Evolutionary conservation across 2,888 invertebrate genomes (phyloP).

Genomic region (Alloplasta piceator): DNA sequence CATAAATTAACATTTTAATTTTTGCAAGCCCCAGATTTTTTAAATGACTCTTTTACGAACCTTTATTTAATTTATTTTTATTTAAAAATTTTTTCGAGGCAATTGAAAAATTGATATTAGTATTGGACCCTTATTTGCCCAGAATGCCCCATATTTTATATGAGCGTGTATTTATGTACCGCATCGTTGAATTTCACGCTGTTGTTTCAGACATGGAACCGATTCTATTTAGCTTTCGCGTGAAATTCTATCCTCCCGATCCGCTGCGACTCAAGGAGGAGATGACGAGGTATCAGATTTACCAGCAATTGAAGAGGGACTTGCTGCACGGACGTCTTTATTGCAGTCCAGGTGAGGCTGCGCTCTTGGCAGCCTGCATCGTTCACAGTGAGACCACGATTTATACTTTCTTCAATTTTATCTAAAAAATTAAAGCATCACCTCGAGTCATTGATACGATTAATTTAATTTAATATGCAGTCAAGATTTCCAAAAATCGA

Average conservation of each 20-base stretch:
- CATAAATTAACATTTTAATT: no score
- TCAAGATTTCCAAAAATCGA: not conserved
- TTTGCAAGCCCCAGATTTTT: no score
- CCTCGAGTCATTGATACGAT: not conserved
- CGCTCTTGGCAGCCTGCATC: conserved; percentile 95
- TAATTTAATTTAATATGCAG: not conserved
- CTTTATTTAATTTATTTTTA: no score
- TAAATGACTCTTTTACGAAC: no score
- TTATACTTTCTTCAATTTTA: conserved; percentile 8
- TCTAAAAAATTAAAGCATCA: conserved; percentile 33
- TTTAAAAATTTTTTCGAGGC: no score
- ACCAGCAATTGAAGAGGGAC: conserved; percentile 96
- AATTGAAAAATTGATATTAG: no score
- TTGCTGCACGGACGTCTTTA: conserved; percentile 97
- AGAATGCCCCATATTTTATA: no score
- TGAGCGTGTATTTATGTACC: no score
- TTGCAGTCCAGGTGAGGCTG: conserved; percentile 95
- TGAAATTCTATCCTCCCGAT: conserved; percentile 99
- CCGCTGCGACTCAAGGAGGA: conserved; percentile 96
- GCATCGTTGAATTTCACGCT: no score
- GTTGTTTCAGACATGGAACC: conserved; percentile 92
- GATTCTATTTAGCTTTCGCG: conserved; percentile 96
- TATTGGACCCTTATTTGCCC: no score
- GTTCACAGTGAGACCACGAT: conserved; percentile 91
- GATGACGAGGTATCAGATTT: conserved; percentile 97